phyloP scores from a whole-genome alignment of 2,888 invertebrate genomes.

The Odontomyia ornata region DNA sequence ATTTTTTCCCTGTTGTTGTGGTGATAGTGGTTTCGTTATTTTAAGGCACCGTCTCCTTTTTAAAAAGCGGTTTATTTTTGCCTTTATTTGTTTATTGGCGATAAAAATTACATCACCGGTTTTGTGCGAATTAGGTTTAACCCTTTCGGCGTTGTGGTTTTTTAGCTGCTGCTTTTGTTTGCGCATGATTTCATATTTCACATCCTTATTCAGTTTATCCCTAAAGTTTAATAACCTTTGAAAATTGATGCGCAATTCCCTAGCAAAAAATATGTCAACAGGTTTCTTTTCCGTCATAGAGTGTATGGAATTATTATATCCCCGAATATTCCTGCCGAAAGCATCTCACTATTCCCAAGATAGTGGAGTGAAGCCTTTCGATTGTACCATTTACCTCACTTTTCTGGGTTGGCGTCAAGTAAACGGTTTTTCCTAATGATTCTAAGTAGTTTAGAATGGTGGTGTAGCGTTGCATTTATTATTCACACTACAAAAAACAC shows the following conservation, averaged over 20 bases:
- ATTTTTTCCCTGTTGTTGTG: not conserved
- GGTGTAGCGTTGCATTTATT: too few relatives aligned
- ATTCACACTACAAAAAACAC: too few relatives aligned
- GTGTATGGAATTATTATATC: slow-evolving; percentile 51
- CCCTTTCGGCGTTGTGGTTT: not conserved
- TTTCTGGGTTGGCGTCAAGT: too few relatives aligned
- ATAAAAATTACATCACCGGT: slow-evolving; percentile 6
- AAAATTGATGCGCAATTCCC: slow-evolving; percentile 38
- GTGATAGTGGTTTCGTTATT: not conserved
- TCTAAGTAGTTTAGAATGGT: too few relatives aligned
- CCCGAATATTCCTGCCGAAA: too few relatives aligned
- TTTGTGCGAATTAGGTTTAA: slow-evolving; percentile 6
- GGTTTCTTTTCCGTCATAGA: slow-evolving; percentile 49
- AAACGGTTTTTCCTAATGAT: too few relatives aligned
- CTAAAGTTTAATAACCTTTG: slow-evolving; percentile 29
- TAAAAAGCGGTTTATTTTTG: slow-evolving; percentile 2
- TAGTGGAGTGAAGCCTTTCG: too few relatives aligned
- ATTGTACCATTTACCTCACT: too few relatives aligned
- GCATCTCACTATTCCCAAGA: too few relatives aligned
- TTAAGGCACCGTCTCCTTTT: not conserved
- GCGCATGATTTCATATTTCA: slow-evolving; percentile 9
- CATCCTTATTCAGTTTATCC: slow-evolving; percentile 3
- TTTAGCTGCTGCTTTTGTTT: slow-evolving; percentile 1
- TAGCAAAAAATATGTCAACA: slow-evolving; percentile 49
- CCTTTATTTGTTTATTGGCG: slow-evolving; percentile 1